phyloP scores from a whole-genome alignment of 1,140 invertebrate genomes.

The Eupeodes corollae region DNA sequence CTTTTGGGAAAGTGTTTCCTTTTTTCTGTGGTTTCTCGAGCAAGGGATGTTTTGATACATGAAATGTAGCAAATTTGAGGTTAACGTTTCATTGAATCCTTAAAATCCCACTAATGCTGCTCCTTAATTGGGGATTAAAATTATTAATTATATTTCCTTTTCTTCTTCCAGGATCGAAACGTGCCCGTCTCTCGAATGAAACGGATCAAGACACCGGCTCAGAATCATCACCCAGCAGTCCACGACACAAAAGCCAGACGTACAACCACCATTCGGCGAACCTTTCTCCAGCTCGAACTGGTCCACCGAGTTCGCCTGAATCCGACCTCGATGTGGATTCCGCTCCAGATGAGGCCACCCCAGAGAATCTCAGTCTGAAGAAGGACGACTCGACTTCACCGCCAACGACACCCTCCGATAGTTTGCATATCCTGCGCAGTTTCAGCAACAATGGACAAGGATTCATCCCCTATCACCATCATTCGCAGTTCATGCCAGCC shows the following conservation, averaged over 20 bases:
- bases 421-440: constrained; percentile 26
- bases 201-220: constrained; percentile 36
- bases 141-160: too few relatives aligned
- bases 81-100: too few relatives aligned
- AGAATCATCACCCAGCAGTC: constrained; percentile 43
- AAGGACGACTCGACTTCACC: constrained; percentile 37
- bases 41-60: too few relatives aligned
- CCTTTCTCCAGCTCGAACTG: constrained; percentile 38
- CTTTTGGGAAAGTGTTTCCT: too few relatives aligned
- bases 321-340: constrained; percentile 42
- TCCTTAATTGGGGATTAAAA: too few relatives aligned
- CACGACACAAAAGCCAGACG: constrained; percentile 37
- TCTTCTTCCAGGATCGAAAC: constrained; percentile 42
- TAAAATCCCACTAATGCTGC: too few relatives aligned
- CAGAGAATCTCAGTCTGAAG: constrained; percentile 50
- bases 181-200: constrained; percentile 38
- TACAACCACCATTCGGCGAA: constrained; percentile 31
- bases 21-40: too few relatives aligned
- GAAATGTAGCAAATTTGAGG: too few relatives aligned
- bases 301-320: constrained; percentile 38
- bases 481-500: constrained; percentile 39
- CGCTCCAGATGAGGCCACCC: constrained; percentile 44
- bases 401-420: constrained; percentile 30
- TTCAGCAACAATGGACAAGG: constrained; percentile 27
- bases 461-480: constrained; percentile 39